Evolutionary conservation across 2,888 invertebrate species (phyloP), one percentile per base, ranked within the genome.

Genomic region (Molanna angustata): DNA sequence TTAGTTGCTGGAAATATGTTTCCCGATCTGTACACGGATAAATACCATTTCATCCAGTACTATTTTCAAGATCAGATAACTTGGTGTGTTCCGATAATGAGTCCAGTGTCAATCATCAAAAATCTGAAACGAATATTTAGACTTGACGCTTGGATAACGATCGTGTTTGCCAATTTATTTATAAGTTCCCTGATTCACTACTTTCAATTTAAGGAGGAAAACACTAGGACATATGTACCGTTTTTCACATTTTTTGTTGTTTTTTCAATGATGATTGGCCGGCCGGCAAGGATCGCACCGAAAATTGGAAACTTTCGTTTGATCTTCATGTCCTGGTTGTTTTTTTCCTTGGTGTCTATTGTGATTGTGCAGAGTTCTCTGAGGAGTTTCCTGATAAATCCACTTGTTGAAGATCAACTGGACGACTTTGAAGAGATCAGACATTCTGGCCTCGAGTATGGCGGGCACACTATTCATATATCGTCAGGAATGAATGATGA

Each of bases 401-500:
- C 19, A 16, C 3, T 37, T 3, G 11, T 3, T 6, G 7, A 37
- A 7, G 13, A 37, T 16, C 50, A 51, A 27, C 19, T 51, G 0
- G 22, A 51, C n/a, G 14, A 20, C 0, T 11, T 14, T 11, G 20
- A 35, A 6, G 27, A 43, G 13, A 16, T 50, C 6, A 3, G 37
- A 3, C 16, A 6, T 7, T 44, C 37, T 3, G 32, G 37, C 4
- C n/a, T 37, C 13, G 17, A 11, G 2, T 37, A 16, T n/a, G 50
- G 50, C 2, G 35, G 35, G 17, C 50, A 44, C 14, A 17, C 20
- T 11, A 72, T 72, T 69, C 75, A 76, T 68, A 70, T 71, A 3
- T 1, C 1, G 7, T 37, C 6, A 14, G n/a, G n/a, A n/a, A n/a
- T n/a, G n/a, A n/a, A n/a, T n/a, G n/a, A n/a, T n/a, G 18, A 44